Evolutionary conservation across 2,888 invertebrate species (phyloP).

Genomic region (Thyatira batis): DNA sequence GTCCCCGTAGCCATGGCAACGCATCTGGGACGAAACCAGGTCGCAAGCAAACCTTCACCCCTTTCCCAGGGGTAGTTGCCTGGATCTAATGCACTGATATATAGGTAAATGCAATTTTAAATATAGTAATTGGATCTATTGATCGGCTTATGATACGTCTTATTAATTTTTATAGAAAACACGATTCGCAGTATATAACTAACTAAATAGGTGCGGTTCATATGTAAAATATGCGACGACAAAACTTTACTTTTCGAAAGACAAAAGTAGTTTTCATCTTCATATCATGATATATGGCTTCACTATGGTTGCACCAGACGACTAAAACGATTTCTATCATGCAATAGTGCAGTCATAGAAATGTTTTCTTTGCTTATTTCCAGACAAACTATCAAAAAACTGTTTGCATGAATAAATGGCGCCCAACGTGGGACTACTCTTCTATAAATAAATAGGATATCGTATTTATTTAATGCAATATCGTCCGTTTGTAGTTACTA

Average conservation of each 20-base stretch:
- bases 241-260: background rate
- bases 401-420: background rate
- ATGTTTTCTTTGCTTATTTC: background rate
- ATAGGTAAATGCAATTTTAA: constrained; percentile 10
- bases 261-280: background rate
- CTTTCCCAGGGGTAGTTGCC: constrained; percentile 10
- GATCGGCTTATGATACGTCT: background rate
- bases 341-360: background rate
- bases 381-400: background rate
- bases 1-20: constrained; percentile 50
- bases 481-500: background rate
- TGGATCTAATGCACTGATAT: constrained; percentile 25
- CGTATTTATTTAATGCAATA: background rate
- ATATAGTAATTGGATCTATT: constrained; percentile 1
- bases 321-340: background rate
- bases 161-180: too few species aligned
- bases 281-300: too few species aligned
- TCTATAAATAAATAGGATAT: too few species aligned
- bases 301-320: background rate
- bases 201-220: too few species aligned
- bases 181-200: too few species aligned
- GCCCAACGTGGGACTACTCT: background rate
- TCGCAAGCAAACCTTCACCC: constrained; percentile 34
- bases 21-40: constrained; percentile 64
- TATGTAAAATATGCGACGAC: too few species aligned